Conservation (phyloP, 2,113 vertebrate species). For the Monopterus albus region DNA sequence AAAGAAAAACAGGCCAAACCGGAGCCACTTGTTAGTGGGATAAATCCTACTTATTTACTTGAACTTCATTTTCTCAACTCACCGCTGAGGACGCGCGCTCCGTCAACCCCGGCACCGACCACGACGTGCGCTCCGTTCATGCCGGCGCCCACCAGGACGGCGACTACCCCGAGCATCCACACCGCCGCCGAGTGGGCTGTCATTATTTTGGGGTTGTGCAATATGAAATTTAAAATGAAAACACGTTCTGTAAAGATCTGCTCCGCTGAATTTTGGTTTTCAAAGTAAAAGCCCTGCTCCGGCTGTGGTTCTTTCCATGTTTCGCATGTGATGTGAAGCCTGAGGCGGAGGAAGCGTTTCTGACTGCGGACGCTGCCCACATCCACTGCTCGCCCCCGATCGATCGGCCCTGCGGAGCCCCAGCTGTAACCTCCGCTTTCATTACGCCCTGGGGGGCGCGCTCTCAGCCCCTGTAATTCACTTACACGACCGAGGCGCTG, state of each 20-base stretch:
- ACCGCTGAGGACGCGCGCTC: constrained; percentile 67
- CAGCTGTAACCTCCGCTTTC: constrained; percentile 52
- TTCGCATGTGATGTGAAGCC: constrained; percentile 1
- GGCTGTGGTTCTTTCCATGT: too few relatives aligned
- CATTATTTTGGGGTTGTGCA: too few relatives aligned
- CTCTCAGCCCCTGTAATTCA: constrained; percentile 50
- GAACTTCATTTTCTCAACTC: constrained; percentile 28
- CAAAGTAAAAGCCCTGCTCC: neutral
- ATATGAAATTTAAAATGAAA: too few relatives aligned
- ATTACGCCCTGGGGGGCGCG: constrained; percentile 50
- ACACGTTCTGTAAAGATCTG: too few relatives aligned
- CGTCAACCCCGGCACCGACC: neutral
- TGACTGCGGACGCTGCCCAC: neutral
- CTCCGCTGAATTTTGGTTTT: too few relatives aligned
- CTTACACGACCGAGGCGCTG: constrained; percentile 22
- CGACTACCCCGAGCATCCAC: constrained; percentile 14
- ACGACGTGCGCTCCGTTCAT: constrained; percentile 9
- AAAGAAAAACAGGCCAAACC: too few relatives aligned
- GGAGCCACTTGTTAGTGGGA: too few relatives aligned
- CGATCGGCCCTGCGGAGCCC: constrained; percentile 8
- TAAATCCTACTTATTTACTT: too few relatives aligned
- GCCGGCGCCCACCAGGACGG: neutral
- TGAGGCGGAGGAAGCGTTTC: neutral
- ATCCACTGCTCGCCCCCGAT: constrained; percentile 2
- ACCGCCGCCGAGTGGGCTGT: neutral